Conservation (phyloP, 2,113 vertebrate genomes). For the Nematolebias whitei region DNA sequence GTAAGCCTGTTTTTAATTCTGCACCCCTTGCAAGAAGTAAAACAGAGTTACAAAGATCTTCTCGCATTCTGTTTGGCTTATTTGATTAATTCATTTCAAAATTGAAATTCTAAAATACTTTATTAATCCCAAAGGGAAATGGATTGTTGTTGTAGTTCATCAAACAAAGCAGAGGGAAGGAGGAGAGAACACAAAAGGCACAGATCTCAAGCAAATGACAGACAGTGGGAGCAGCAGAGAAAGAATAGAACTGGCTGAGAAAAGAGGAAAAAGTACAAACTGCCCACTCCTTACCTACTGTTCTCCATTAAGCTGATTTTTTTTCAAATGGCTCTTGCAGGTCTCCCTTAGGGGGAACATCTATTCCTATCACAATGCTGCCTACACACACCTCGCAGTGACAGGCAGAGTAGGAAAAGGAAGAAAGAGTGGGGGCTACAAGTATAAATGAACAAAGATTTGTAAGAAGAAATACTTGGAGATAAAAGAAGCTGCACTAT, state of each 20-base stretch:
- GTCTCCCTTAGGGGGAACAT: conserved; percentile 82
- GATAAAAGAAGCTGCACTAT: conserved; percentile 21
- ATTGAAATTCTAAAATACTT: too few relatives aligned
- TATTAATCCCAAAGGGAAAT: too few relatives aligned
- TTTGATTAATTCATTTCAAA: too few relatives aligned
- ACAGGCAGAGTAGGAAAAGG: conserved; percentile 60
- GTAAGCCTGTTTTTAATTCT: too few relatives aligned
- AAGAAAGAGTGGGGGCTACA: conserved; percentile 34
- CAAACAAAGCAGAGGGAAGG: conserved; percentile 47
- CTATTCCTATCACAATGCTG: conserved; percentile 85
- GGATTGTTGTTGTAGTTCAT: too few relatives aligned
- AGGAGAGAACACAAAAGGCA: conserved; percentile 51
- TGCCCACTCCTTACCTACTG: conserved; percentile 82
- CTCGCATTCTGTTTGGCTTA: too few relatives aligned
- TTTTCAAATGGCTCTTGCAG: conserved; percentile 82
- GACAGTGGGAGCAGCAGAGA: conserved; percentile 66
- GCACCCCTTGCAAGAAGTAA: too few relatives aligned
- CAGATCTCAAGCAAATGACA: conserved; percentile 66
- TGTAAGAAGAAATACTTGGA: conserved; percentile 29
- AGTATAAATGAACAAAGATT: conserved; percentile 58
- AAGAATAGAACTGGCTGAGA: conserved; percentile 49
- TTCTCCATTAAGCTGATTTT: conserved; percentile 82
- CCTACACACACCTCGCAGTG: conserved; percentile 80
- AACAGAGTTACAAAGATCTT: too few relatives aligned
- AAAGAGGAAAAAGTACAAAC: conserved; percentile 63